Evolutionary conservation across 2,888 invertebrate species (phyloP), one percentile per base, ranked within the genome.

Genomic region (Pristionchus fissidentatus): DNA sequence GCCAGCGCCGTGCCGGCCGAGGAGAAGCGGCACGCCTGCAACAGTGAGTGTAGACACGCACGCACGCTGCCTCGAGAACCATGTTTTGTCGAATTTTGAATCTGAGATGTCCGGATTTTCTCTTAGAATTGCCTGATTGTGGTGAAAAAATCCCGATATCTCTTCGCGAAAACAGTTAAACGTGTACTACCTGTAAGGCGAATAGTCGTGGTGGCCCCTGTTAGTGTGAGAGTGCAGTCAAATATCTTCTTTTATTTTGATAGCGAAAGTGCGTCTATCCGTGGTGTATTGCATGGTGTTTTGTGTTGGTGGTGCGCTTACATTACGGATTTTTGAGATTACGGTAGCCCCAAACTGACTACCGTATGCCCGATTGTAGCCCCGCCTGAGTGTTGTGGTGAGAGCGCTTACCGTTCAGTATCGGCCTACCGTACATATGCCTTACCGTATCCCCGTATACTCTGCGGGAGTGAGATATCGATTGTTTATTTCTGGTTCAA

Each of bases 21-120:
- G 49, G 87, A 87, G 84, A 87, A 87, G 80, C 79, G 78, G 32
- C 86, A 87, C 83, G 84, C 83, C 78, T 87, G 87, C 86, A 85
- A 87, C 83, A 86, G 87, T 87, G 85, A 87, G 87, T 86, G 82
- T 38, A 35, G 26, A 8, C 8, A 8, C 38, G 35, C 29, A 26
- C 52, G 26, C 26, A 29, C n/a, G 41, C 41, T 3, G 7, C 7
- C 22, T 29, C n/a, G n/a, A n/a, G n/a, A n/a, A n/a, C n/a, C n/a
- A n/a, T n/a, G 3, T 57, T 26, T 35, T 15, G 35, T 35, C 3
- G 62, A 62, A 19, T 32, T 8, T 60, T 29, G 60, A 1, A 10
- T 19, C 32, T 8, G 4, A 7, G 15, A 22, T 19, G 60, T 22
- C 29, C 7, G 3, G 29, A 60, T 29, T 60, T 8, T 60, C n/a